A percentile compares a stretch with the other conserved stretches of the same genome.
These are phyloP conservation scores for Agrochola litura DNA, from an alignment of 2,888 invertebrate genomes.

Conservation along the genomic window DNA sequence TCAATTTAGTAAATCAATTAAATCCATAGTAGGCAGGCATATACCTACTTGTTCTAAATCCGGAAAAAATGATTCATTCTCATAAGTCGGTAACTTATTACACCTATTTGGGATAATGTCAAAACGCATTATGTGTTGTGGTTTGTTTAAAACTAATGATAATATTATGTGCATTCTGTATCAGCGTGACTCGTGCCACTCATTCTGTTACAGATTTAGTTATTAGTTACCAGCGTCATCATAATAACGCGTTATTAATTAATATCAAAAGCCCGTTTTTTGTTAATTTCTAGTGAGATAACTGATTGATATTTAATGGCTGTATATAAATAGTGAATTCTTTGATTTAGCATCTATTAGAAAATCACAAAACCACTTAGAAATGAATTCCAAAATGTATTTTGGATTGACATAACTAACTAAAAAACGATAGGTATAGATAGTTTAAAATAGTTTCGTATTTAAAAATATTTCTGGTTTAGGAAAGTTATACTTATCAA, in stretches of 20 bases:
- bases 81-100: conserved; percentile 4
- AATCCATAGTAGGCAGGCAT: not conserved
- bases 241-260: conserved; percentile 27
- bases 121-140: conserved; percentile 24
- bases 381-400: not conserved
- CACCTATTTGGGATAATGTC: conserved; percentile 35
- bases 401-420: conserved; percentile 18
- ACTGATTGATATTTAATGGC: conserved; percentile 28
- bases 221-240: conserved; percentile 14
- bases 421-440: not conserved
- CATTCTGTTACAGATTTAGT: conserved; percentile 24
- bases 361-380: conserved; percentile 10
- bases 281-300: conserved; percentile 7
- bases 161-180: conserved; percentile 3
- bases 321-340: conserved; percentile 10
- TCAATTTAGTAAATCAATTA: conserved; percentile 2
- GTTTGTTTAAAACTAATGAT: conserved; percentile 14
- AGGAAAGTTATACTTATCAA: not conserved
- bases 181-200: conserved; percentile 41
- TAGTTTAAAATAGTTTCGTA: not conserved
- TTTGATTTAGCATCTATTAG: conserved; percentile 21
- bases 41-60: not conserved
- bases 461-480: not conserved
- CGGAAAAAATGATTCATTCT: not conserved
- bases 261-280: conserved; percentile 19